These are phyloP conservation scores for Lysiphlebus fabarum DNA, from an alignment of 1,140 invertebrate species.

Conservation along the genomic window DNA sequence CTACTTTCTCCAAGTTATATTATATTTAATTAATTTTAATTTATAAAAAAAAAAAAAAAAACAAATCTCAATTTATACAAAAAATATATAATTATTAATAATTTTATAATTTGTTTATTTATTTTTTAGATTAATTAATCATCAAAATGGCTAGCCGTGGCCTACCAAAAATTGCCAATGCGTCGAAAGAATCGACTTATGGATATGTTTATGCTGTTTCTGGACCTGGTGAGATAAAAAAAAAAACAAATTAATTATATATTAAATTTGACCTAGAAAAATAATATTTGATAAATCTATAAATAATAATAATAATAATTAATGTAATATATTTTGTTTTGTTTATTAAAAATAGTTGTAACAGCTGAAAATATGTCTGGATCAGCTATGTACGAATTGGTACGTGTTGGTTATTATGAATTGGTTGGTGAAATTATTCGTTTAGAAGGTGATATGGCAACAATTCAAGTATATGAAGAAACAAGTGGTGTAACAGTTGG, in stretches of 20 bases:
- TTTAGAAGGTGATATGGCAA: constrained; percentile 60
- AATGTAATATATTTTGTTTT: neutral
- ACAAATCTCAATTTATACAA: too few species aligned
- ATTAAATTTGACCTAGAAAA: neutral
- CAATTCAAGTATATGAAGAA: constrained; percentile 74
- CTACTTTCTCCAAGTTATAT: too few species aligned
- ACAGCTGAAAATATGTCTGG: constrained; percentile 99
- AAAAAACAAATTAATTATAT: constrained; percentile 11
- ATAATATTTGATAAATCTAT: constrained; percentile 9
- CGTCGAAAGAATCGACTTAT: constrained; percentile 81
- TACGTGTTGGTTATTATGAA: constrained; percentile 69
- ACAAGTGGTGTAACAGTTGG: constrained; percentile 84
- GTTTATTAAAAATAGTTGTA: constrained; percentile 71
- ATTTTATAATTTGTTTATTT: neutral
- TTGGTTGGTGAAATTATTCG: constrained; percentile 76
- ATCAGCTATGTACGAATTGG: constrained; percentile 99
- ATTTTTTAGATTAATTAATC: constrained; percentile 31
- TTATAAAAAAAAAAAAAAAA: too few species aligned
- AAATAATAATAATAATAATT: neutral
- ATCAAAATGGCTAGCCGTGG: constrained; percentile 44
- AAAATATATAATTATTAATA: too few species aligned
- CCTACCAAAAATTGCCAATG: constrained; percentile 76
- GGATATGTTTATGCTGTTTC: constrained; percentile 97
- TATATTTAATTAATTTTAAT: too few species aligned
- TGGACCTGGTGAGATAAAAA: constrained; percentile 59